Evolutionary conservation across 2,797 vertebrate genomes (phyloP), one percentile per base, ranked within the genome.

Genomic region (Pangasius djambal): DNA sequence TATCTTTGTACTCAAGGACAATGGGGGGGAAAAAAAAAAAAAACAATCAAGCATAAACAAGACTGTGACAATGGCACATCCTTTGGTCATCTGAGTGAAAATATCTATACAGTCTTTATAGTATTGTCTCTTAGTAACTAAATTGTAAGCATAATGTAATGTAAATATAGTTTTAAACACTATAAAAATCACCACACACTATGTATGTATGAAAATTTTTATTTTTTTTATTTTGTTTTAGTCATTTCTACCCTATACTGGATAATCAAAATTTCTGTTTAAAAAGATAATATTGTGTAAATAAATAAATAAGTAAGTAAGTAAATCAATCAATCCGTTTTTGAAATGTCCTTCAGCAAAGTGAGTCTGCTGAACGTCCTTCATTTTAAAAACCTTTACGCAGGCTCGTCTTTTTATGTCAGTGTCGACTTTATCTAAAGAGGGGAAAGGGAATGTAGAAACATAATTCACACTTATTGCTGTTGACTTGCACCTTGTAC

Each of bases 1-100:
- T 94, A 94, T 93, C 92, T 94, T 93, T 94, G 89, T 90, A 77
- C 87, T 89, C 90, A 93, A 92, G 90, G 91, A 92, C 91, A 92
- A 92, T 89, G 82, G 87, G 90, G 90, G 87, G 37, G 37, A 2
- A 34, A 34, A 89, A 67, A 78, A 44, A 75, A 89, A 67, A 74
- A 50, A 78, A 78, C 48, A 52, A 78, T 78, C 15, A 72, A 81
- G 28, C 9, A 50, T 59, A 88, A 85, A 90, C 85, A 89, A 90
- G 77, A 89, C 79, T 48, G 75, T 57, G 75, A 37, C 63, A 82
- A 79, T 88, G 85, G 22, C 85, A 44, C 50, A 55, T 83, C 22
- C 44, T 57, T 85, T 86, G 34, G 50, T 63, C 55, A 61, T 72
- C 15, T 63, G 63, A 90, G 3, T 37, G 72, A 40, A 70, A 70